Evolutionary conservation across 2,888 invertebrate genomes (phyloP).

Genomic region (Stenoptilia bipunctidactyla): DNA sequence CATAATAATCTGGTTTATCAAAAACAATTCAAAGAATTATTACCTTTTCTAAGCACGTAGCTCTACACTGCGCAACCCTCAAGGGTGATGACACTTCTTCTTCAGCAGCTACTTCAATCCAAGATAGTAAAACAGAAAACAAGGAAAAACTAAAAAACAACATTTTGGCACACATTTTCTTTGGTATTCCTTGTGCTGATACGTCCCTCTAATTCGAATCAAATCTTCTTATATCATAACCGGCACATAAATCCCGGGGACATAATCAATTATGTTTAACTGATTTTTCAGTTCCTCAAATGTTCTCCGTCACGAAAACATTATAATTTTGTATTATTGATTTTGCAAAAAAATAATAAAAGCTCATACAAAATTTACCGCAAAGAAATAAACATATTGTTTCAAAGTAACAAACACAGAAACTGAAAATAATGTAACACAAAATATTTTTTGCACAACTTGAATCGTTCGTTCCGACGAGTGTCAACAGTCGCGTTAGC

Average conservation of each 20-base stretch:
- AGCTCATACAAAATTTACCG: background rate
- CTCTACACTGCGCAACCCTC: conserved; percentile 79
- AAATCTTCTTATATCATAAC: conserved; percentile 57
- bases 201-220: conserved; percentile 24
- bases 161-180: conserved; percentile 71
- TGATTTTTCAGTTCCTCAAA: conserved; percentile 26
- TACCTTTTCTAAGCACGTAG: conserved; percentile 80
- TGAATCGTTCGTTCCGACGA: conserved; percentile 33
- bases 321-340: background rate
- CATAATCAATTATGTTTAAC: conserved; percentile 32
- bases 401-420: conserved; percentile 7
- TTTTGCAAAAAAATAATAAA: background rate
- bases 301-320: conserved; percentile 29
- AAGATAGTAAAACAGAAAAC: conserved; percentile 51
- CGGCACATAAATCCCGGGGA: conserved; percentile 41
- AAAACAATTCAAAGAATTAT: conserved; percentile 15
- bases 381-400: background rate
- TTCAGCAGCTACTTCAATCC: conserved; percentile 69
- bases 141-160: conserved; percentile 64
- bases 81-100: conserved; percentile 79
- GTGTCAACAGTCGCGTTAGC: conserved; percentile 34
- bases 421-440: background rate
- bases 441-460: conserved; percentile 35
- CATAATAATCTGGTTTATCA: background rate
- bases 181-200: conserved; percentile 42